A percentile compares a stretch with the other conserved stretches of the same genome.
Evolutionary conservation across 2,888 invertebrate species (phyloP).

Genomic region (Tolmerus cingulatus): DNA sequence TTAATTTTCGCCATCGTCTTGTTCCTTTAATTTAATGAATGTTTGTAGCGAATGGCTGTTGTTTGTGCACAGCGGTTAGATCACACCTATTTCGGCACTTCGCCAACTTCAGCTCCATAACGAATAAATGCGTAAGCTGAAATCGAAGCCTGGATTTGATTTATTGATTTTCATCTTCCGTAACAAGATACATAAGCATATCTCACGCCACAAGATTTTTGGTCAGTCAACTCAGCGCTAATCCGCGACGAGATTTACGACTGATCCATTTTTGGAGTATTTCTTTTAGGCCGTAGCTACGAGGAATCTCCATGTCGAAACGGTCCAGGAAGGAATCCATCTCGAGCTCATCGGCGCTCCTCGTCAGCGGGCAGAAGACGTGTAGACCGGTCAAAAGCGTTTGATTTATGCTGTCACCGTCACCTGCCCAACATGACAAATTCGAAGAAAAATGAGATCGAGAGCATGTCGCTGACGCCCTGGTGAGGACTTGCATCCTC

Average conservation of each 20-base stretch:
- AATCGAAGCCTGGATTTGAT: neutral
- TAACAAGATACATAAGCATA: neutral
- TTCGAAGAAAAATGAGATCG: conserved; percentile 21
- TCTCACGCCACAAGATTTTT: neutral
- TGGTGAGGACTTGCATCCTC: conserved; percentile 1
- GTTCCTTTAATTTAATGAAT: neutral
- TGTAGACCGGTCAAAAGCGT: neutral
- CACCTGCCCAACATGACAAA: conserved; percentile 27
- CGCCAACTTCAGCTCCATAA: neutral
- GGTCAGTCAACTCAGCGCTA: neutral
- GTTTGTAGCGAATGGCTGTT: neutral
- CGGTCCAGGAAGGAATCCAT: neutral
- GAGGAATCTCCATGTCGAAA: neutral
- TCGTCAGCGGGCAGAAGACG: neutral
- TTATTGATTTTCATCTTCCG: neutral
- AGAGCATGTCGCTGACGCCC: conserved; percentile 5
- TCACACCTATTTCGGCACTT: neutral
- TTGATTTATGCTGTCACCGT: conserved; percentile 15
- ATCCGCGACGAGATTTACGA: neutral
- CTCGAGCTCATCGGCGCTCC: neutral
- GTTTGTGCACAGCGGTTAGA: neutral
- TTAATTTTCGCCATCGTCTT: neutral
- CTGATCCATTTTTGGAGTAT: neutral
- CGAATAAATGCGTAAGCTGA: neutral
- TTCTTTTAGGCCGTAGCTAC: neutral